These are phyloP conservation scores for Aurelia sp. DNA, from an alignment of 30 jellyfish, hydroid and myxozoan genomes.

Conservation along the genomic window DNA sequence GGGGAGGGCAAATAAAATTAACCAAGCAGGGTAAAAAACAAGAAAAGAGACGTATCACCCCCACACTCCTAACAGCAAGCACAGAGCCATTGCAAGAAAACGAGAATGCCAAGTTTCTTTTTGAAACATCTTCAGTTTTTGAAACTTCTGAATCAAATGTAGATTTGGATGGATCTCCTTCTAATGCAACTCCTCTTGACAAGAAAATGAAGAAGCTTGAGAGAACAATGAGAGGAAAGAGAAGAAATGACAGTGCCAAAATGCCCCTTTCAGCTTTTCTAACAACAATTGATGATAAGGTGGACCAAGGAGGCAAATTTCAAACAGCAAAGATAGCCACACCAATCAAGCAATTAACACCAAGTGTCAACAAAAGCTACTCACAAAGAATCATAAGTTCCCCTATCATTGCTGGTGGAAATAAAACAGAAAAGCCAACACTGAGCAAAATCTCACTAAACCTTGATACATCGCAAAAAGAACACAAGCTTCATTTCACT, in stretches of 20 bases:
- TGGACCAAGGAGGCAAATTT: background rate
- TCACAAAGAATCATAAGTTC: conserved; percentile 12
- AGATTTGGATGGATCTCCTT: conserved; percentile 40
- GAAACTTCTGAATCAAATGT: conserved; percentile 31
- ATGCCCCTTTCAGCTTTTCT: conserved; percentile 49
- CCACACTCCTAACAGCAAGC: conserved; percentile 79
- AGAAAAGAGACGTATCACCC: conserved; percentile 72
- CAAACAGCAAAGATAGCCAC: background rate
- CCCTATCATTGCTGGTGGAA: conserved; percentile 4
- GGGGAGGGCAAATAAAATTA: background rate
- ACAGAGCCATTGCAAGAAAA: conserved; percentile 20
- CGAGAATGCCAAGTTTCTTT: conserved; percentile 13
- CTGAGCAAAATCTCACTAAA: background rate
- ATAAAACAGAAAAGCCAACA: background rate
- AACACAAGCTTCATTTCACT: conserved; percentile 2
- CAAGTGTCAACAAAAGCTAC: conserved; percentile 16
- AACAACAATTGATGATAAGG: background rate
- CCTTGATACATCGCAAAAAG: background rate
- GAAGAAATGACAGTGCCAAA: conserved; percentile 12
- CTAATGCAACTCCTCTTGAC: conserved; percentile 18
- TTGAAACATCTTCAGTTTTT: conserved; percentile 44
- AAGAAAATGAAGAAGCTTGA: conserved; percentile 23
- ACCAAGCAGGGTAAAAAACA: conserved; percentile 15
- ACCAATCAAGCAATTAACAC: background rate
- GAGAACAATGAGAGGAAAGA: conserved; percentile 32